Evolutionary conservation across 1,140 invertebrate genomes (phyloP).

Genomic region (Lepidotrigona ventralis): DNA sequence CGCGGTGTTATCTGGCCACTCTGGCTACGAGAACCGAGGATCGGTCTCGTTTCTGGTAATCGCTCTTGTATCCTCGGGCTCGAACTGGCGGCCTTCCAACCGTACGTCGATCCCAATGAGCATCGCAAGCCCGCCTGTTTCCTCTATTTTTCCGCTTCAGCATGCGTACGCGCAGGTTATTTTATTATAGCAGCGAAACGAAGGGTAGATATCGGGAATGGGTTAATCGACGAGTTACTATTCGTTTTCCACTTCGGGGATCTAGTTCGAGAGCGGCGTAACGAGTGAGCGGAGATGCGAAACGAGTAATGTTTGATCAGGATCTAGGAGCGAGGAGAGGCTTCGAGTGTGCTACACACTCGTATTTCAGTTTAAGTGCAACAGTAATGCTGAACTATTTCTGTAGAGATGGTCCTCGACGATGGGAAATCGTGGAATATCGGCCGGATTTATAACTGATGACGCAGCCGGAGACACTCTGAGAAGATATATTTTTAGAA

Average conservation of each 20-base stretch:
- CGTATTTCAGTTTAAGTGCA: no score
- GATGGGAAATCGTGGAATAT: no score
- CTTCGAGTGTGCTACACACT: neutral
- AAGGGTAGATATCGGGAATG: neutral
- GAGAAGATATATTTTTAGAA: no score
- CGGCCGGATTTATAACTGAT: no score
- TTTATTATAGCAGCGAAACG: neutral
- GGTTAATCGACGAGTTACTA: neutral
- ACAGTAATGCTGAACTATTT: no score
- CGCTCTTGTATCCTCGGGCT: neutral
- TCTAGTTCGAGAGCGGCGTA: neutral
- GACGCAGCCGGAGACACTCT: no score
- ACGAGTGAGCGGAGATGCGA: neutral
- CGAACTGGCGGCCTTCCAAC: neutral
- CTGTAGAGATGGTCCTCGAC: no score
- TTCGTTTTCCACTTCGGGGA: neutral
- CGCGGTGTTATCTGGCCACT: neutral
- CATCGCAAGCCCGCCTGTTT: neutral
- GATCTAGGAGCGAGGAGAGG: neutral
- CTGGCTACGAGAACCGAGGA: neutral
- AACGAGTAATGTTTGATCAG: neutral
- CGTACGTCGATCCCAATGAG: neutral
- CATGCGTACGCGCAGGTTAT: neutral
- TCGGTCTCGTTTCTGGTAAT: constrained; percentile 24
- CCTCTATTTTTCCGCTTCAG: neutral